Base-by-base conservation (phyloP, 2,888 invertebrate genomes). In the Thera obeliscata region DNA sequence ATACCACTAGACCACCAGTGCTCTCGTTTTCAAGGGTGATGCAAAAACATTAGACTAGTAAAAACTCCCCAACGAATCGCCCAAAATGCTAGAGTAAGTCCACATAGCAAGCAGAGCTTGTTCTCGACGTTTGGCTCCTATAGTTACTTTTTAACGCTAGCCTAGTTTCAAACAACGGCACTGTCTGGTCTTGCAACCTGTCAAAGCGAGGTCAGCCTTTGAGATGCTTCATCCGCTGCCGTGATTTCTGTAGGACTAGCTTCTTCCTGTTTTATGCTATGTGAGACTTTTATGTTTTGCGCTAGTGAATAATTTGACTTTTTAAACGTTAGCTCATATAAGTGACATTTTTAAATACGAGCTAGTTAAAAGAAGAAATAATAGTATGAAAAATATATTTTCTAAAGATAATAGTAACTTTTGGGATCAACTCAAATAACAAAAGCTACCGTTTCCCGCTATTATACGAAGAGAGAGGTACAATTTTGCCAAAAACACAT, bases 161-260 rank as follows among this genome's bases (percentile, higher is more conserved):
- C 83, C 85, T 82, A 85, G 84, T 84, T 86, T 74, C 72, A 78
- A 74, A 82, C 81, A 78, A 78, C 71, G 66, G 64, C 74, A 78
- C 79, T 81, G 81, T 79, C 64, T 38, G 54, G 43, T 46, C 76
- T 72, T 76, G 74, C 66, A 72, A 66, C 66, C 57, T 68, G 75
- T 78, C 82, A 83, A 85, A 84, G 86, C 68, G 81, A 80, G 84
- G 84, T 84, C 83, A 81, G 81, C 84, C 81, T 87, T 87, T 82
- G 81, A 83, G 66, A 75, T 76, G 69, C 63, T 72, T 73, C 74
- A 66, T 74, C 72, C 72, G 64, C 60, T 64, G 62, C 67, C 69
- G 56, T 69, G 66, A 71, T 70, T 74, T 66, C 33, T 60, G 48
- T 49, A 35, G 46, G 52, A 46, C 61, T 52, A 11, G 38, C 58